Evolutionary conservation across 2,888 invertebrate species (phyloP).

Genomic region (Cheilosia grossa): DNA sequence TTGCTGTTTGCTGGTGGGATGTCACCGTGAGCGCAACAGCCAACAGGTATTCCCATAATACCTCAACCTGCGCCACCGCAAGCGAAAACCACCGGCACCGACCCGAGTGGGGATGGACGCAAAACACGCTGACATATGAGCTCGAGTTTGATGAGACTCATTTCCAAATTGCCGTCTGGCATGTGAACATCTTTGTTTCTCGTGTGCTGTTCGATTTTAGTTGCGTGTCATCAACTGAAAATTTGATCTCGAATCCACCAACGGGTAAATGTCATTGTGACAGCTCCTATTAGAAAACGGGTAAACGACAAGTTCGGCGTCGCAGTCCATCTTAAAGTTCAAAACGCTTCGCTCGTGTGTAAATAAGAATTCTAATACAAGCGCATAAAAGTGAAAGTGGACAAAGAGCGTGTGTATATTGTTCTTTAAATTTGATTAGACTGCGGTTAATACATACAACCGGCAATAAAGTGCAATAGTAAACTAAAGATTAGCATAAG

Average conservation of each 20-base stretch:
- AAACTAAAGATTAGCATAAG: neutral
- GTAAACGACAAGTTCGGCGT: neutral
- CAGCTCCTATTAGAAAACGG: constrained; percentile 13
- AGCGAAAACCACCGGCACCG: constrained; percentile 41
- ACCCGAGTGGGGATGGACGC: constrained; percentile 34
- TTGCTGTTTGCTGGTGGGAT: constrained; percentile 16
- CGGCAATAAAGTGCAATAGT: neutral
- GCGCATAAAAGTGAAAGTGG: constrained; percentile 45
- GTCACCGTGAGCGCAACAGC: constrained; percentile 50
- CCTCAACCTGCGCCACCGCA: constrained; percentile 36
- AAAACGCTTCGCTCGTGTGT: neutral
- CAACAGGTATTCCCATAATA: constrained; percentile 67
- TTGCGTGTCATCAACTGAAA: constrained; percentile 46
- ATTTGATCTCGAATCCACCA: constrained; percentile 9
- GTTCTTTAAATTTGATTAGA: constrained; percentile 11
- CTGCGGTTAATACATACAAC: constrained; percentile 23
- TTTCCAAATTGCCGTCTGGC: constrained; percentile 63
- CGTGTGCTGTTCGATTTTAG: constrained; percentile 45
- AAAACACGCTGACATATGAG: constrained; percentile 33
- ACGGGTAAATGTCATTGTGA: neutral
- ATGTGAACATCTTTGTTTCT: constrained; percentile 53
- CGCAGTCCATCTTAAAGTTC: constrained; percentile 2
- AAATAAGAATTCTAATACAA: constrained; percentile 1
- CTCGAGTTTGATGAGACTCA: constrained; percentile 42
- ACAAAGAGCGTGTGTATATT: neutral